These are phyloP conservation scores for Drosophila tsacasi DNA, from an alignment of 1,140 invertebrate genomes.

Conservation along the genomic window DNA sequence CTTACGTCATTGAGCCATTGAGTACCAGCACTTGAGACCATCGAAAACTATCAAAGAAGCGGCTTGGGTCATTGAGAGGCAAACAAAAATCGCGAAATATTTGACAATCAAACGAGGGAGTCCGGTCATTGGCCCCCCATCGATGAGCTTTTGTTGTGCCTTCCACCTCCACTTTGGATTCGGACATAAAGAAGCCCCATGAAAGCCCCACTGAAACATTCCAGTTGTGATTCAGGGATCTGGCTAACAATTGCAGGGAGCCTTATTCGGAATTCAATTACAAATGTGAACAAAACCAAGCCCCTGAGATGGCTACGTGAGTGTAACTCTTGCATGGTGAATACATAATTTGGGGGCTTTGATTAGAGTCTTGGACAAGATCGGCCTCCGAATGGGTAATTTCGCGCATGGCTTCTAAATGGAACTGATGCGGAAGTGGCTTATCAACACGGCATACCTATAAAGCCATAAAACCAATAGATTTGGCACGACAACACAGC, in stretches of 20 bases:
- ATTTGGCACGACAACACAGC: constrained; percentile 4
- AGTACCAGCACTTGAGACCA: constrained; percentile 6
- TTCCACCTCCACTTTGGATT: constrained; percentile 8
- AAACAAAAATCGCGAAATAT: constrained; percentile 32
- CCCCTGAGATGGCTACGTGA: neutral
- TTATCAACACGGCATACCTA: constrained; percentile 12
- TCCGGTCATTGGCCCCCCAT: constrained; percentile 44
- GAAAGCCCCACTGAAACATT: neutral
- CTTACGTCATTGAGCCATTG: constrained; percentile 31
- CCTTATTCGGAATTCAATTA: neutral
- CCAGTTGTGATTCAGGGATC: constrained; percentile 4
- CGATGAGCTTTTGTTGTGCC: constrained; percentile 17
- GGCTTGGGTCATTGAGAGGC: constrained; percentile 26
- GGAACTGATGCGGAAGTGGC: constrained; percentile 42
- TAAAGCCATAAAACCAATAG: constrained; percentile 26
- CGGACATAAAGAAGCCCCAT: neutral
- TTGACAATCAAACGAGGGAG: constrained; percentile 29
- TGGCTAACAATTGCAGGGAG: neutral
- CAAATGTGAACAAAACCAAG: neutral
- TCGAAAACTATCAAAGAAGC: constrained; percentile 17
- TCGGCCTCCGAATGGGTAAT: constrained; percentile 4
- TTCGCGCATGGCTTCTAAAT: constrained; percentile 27
- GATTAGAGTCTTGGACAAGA: neutral
- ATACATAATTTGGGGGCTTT: neutral
- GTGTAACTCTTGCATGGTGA: neutral